Evolutionary conservation across 1,140 invertebrate species (phyloP).

Genomic region (Mizuhopecten yessoensis): DNA sequence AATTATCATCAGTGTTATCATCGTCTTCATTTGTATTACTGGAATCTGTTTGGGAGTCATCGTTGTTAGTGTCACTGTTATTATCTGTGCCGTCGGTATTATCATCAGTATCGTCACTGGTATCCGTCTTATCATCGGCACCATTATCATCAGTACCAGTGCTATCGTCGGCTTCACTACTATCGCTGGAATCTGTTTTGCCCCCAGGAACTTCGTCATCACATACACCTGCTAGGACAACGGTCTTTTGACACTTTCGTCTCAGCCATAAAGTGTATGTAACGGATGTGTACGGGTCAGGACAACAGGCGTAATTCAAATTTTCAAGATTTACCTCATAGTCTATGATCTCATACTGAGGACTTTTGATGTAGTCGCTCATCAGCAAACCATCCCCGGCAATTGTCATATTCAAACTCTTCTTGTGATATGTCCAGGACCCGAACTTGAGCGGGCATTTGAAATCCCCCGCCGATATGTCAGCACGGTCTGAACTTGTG

Average conservation of each 20-base stretch:
- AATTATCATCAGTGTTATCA: not conserved
- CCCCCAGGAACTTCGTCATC: too few relatives aligned
- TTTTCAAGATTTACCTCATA: not conserved
- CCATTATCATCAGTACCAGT: not conserved
- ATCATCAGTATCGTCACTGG: not conserved
- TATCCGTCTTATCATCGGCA: not conserved
- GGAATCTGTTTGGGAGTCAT: not conserved
- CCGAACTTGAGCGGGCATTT: not conserved
- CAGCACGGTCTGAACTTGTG: not conserved
- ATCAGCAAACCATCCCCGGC: not conserved
- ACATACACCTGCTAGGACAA: too few relatives aligned
- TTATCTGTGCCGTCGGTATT: not conserved
- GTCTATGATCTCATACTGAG: not conserved
- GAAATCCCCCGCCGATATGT: not conserved
- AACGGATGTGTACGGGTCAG: not conserved
- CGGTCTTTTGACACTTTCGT: not conserved
- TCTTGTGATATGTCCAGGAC: not conserved
- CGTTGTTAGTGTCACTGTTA: not conserved
- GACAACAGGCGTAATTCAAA: not conserved
- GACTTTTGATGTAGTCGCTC: not conserved
- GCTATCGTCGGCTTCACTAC: not conserved
- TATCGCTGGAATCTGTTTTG: too few relatives aligned
- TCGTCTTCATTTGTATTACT: too few relatives aligned
- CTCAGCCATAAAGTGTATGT: conserved; percentile 32
- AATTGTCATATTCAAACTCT: not conserved